These are phyloP conservation scores for Eucriotettix oculatus DNA, from an alignment of 2,888 invertebrate species.

Conservation along the genomic window DNA sequence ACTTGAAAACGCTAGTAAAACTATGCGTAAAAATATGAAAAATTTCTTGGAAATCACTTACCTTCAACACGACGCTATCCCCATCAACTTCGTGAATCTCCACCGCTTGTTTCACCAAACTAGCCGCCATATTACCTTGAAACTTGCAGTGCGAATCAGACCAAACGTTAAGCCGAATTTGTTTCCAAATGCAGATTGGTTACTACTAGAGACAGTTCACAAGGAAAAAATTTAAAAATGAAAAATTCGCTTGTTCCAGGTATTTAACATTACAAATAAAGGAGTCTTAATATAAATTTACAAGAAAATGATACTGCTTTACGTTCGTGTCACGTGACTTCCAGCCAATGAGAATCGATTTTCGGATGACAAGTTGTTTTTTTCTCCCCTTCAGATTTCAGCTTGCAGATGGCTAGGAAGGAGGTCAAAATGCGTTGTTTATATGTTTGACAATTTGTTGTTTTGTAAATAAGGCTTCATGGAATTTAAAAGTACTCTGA, in stretches of 20 bases:
- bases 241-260: too few species aligned
- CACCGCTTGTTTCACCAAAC: conserved; percentile 21
- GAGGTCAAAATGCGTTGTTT: conserved; percentile 10
- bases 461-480: conserved; percentile 1
- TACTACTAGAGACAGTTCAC: too few species aligned
- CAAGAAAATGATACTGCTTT: too few species aligned
- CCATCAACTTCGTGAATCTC: conserved; percentile 14
- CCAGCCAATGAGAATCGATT: conserved; percentile 4
- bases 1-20: too few species aligned
- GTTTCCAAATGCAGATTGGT: too few species aligned
- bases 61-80: not conserved
- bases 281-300: too few species aligned
- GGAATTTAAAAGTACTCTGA: not conserved
- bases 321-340: conserved; percentile 4
- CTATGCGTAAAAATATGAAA: too few species aligned
- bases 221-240: too few species aligned
- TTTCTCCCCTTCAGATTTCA: not conserved
- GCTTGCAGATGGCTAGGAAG: conserved; percentile 11
- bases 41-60: not conserved
- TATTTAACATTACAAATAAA: too few species aligned
- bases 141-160: too few species aligned
- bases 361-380: conserved; percentile 7
- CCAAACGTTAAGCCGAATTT: too few species aligned
- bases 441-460: conserved; percentile 5
- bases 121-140: conserved; percentile 22